phyloP scores from a whole-genome alignment of 2,797 vertebrate genomes.

The Malacoctenus gilli region DNA sequence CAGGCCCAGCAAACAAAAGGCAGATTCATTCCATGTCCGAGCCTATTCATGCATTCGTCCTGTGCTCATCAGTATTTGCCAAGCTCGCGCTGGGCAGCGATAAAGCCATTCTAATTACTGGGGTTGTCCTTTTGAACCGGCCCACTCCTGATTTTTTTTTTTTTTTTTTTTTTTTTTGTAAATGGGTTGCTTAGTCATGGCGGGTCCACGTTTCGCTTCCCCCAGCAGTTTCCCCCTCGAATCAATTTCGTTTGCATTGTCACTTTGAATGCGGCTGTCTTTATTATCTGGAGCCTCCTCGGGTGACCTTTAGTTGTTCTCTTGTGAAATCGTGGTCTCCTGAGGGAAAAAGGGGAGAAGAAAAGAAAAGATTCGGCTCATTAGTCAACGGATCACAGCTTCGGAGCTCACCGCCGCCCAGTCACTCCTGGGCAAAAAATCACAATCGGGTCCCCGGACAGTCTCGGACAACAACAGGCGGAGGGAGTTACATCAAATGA shows the following conservation, averaged over 20 bases:
- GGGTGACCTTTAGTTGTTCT: slow-evolving; percentile 80
- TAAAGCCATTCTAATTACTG: slow-evolving; percentile 80
- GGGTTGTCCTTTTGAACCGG: slow-evolving; percentile 70
- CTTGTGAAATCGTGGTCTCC: slow-evolving; percentile 76
- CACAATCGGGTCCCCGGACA: neutral
- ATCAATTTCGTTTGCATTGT: slow-evolving; percentile 52
- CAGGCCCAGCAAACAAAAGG: slow-evolving; percentile 79
- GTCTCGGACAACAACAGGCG: slow-evolving; percentile 3
- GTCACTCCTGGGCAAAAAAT: no score
- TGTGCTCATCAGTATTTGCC: slow-evolving; percentile 78
- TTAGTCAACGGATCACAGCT: no score
- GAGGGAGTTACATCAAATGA: slow-evolving; percentile 2
- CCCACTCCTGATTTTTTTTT: slow-evolving; percentile 62
- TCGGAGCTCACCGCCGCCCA: no score
- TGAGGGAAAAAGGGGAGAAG: slow-evolving; percentile 29
- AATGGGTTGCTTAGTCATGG: slow-evolving; percentile 64
- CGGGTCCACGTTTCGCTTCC: slow-evolving; percentile 51
- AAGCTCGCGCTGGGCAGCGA: slow-evolving; percentile 65
- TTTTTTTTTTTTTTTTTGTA: slow-evolving; percentile 29
- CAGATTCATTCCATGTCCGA: slow-evolving; percentile 81
- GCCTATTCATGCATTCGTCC: slow-evolving; percentile 78
- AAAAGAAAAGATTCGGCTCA: neutral
- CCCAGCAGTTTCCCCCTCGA: slow-evolving; percentile 56
- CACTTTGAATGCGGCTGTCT: slow-evolving; percentile 39
- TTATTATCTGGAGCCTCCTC: slow-evolving; percentile 22